A percentile compares a stretch with the other conserved stretches of the same genome.
Evolutionary conservation across 2,888 invertebrate species (phyloP).

Genomic region (Tetanocera ferruginea): DNA sequence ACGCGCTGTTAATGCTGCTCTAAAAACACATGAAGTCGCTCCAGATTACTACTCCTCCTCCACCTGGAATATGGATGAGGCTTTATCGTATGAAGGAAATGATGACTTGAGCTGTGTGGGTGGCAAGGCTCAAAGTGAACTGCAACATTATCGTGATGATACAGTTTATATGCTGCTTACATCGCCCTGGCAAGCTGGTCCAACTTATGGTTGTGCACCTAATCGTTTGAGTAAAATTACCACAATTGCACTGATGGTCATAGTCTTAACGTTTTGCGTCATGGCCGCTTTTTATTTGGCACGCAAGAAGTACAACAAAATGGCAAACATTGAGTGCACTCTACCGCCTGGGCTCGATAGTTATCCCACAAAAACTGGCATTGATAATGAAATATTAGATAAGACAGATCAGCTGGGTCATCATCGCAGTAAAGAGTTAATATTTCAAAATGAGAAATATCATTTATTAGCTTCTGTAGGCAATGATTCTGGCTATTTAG

Average conservation of each 20-base stretch:
- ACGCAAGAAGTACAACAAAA: slow-evolving; percentile 61
- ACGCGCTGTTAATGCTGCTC: slow-evolving; percentile 64
- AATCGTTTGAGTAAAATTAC: slow-evolving; percentile 51
- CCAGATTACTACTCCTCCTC: background rate
- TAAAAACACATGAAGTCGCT: slow-evolving; percentile 30
- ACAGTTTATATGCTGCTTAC: slow-evolving; percentile 52
- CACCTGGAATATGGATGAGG: background rate
- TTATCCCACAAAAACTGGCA: slow-evolving; percentile 52
- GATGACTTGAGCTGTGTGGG: slow-evolving; percentile 45
- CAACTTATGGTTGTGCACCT: slow-evolving; percentile 50
- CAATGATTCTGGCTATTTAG: slow-evolving; percentile 52
- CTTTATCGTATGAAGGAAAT: slow-evolving; percentile 39
- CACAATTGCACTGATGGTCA: slow-evolving; percentile 47
- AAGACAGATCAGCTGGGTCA: slow-evolving; percentile 24
- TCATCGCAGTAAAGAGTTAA: slow-evolving; percentile 49
- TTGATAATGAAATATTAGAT: slow-evolving; percentile 43
- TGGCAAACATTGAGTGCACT: slow-evolving; percentile 63
- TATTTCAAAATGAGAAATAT: slow-evolving; percentile 54
- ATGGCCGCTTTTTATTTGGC: slow-evolving; percentile 51
- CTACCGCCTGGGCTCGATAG: slow-evolving; percentile 63
- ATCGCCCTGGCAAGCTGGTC: slow-evolving; percentile 56
- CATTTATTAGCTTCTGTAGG: slow-evolving; percentile 51
- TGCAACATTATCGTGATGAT: slow-evolving; percentile 47
- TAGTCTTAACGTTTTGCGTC: slow-evolving; percentile 47
- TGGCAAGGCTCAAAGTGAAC: slow-evolving; percentile 16